Conservation (phyloP, 2,797 vertebrate species). For the Sebastes nivosus region DNA sequence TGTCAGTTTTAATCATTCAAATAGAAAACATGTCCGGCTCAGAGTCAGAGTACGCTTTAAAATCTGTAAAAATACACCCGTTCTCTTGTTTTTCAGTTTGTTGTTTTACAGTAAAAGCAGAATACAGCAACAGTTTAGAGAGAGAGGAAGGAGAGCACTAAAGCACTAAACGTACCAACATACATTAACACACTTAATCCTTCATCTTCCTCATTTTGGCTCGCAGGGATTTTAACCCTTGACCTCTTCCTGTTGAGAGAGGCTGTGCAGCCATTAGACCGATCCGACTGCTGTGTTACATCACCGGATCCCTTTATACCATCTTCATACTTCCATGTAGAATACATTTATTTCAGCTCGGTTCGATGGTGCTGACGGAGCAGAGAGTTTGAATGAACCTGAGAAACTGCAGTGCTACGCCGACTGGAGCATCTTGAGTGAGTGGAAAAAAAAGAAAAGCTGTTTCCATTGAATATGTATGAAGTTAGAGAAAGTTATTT, state of each 20-base stretch:
- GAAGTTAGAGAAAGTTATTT: background rate
- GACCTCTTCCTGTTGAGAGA: slow-evolving; percentile 35
- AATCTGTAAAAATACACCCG: slow-evolving; percentile 2
- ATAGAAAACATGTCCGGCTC: background rate
- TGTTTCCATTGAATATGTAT: background rate
- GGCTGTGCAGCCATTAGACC: slow-evolving; percentile 35
- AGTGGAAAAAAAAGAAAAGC: background rate
- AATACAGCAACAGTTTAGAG: background rate
- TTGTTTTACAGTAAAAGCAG: slow-evolving; percentile 7
- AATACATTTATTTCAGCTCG: background rate
- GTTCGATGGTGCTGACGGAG: background rate
- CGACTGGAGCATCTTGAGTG: background rate
- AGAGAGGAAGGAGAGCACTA: background rate
- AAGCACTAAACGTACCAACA: slow-evolving; percentile 6
- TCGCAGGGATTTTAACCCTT: slow-evolving; percentile 44
- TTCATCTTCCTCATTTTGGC: slow-evolving; percentile 22
- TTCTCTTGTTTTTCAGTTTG: background rate
- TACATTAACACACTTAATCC: slow-evolving; percentile 56
- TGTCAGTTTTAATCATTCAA: background rate
- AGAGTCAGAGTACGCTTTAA: background rate
- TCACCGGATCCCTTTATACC: background rate
- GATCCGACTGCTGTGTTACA: background rate
- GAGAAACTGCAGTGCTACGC: background rate
- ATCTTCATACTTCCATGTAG: background rate
- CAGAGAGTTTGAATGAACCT: background rate